Conservation (phyloP, 2,113 vertebrate genomes). For the Scortum barcoo region DNA sequence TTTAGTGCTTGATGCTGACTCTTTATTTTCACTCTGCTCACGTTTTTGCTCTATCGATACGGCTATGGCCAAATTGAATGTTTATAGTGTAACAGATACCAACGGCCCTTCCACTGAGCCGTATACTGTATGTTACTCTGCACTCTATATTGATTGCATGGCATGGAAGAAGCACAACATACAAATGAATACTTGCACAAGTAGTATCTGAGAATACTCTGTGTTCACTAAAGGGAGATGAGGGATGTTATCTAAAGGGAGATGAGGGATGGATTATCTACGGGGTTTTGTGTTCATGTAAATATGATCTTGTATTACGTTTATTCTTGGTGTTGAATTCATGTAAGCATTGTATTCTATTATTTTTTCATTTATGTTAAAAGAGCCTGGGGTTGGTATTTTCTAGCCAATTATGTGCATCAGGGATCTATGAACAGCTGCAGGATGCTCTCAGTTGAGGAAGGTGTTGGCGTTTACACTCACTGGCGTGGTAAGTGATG, state of each 20-base stretch:
- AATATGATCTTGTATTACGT: conserved; percentile 40
- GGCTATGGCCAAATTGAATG: conserved; percentile 9
- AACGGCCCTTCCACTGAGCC: background rate
- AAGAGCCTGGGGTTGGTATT: conserved; percentile 22
- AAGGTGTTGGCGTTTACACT: conserved; percentile 30
- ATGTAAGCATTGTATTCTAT: conserved; percentile 24
- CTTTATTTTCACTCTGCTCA: conserved; percentile 16
- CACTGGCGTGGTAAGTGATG: conserved; percentile 4
- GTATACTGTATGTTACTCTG: background rate
- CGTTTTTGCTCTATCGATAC: background rate
- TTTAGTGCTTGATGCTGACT: background rate
- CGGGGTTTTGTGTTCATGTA: conserved; percentile 12
- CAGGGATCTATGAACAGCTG: conserved; percentile 47
- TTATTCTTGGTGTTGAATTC: conserved; percentile 14
- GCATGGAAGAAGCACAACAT: background rate
- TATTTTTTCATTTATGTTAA: conserved; percentile 10
- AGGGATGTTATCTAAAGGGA: background rate
- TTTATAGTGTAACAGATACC: conserved; percentile 9
- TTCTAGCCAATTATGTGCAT: conserved; percentile 43
- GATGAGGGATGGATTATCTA: background rate
- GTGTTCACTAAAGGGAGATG: background rate
- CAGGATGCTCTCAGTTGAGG: conserved; percentile 33
- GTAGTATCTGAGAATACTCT: conserved; percentile 16
- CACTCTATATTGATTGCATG: conserved; percentile 36
- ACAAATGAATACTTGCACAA: conserved; percentile 13